These are phyloP conservation scores for Atherinomorus stipes DNA, from an alignment of 2,113 vertebrate genomes.

Conservation along the genomic window DNA sequence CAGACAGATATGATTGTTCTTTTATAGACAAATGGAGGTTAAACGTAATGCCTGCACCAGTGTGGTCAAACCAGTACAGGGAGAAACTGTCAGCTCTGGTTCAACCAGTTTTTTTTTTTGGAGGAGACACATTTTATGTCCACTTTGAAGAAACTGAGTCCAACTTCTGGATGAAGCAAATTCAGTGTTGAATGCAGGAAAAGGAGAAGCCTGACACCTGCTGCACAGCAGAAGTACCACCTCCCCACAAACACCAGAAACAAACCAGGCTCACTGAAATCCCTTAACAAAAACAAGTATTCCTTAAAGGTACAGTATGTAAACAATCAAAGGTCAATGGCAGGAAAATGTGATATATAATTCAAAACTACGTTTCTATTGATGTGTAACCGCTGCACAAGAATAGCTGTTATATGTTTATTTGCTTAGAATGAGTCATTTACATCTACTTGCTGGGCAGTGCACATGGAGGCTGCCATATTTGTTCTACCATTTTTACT, in stretches of 20 bases:
- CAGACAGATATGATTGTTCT: neutral
- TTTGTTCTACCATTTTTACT: too few species aligned
- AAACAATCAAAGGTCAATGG: too few species aligned
- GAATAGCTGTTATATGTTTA: too few species aligned
- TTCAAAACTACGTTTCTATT: too few species aligned
- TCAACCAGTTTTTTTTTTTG: slow-evolving; percentile 40
- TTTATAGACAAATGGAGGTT: neutral
- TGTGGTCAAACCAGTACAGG: slow-evolving; percentile 34
- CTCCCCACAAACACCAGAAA: neutral
- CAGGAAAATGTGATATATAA: too few species aligned
- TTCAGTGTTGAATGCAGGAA: neutral
- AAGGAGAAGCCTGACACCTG: slow-evolving; percentile 27
- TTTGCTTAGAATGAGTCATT: too few species aligned
- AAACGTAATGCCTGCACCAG: neutral
- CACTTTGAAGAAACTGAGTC: slow-evolving; percentile 2
- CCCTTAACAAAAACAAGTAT: too few species aligned
- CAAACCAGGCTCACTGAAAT: too few species aligned
- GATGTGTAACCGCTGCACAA: too few species aligned
- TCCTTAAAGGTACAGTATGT: too few species aligned
- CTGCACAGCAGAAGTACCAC: slow-evolving; percentile 1
- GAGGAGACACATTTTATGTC: neutral
- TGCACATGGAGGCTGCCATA: too few species aligned
- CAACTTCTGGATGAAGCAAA: neutral
- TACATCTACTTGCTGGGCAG: too few species aligned
- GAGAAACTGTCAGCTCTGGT: slow-evolving; percentile 27